A percentile compares a stretch with the other conserved stretches of the same genome.
Evolutionary conservation across 1,140 invertebrate species (phyloP).

Genomic region (Drosophila sucinea): DNA sequence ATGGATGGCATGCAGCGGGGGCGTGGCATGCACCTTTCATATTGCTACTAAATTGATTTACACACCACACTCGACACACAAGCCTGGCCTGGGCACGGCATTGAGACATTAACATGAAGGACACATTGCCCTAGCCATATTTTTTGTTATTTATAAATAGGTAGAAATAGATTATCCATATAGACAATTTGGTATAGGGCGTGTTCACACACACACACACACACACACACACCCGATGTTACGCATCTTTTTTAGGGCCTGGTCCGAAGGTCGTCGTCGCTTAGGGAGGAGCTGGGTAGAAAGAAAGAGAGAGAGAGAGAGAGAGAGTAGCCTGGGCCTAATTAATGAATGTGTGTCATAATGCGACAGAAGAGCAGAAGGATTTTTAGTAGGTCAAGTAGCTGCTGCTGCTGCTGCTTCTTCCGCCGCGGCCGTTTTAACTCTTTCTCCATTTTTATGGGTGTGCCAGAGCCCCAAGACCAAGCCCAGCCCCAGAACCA

Average conservation of each 20-base stretch:
- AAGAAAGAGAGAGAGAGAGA: too few relatives aligned
- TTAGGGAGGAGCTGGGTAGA: slow-evolving; percentile 12
- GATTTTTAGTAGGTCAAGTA: slow-evolving; percentile 72
- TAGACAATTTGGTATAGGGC: slow-evolving; percentile 1
- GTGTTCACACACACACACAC: slow-evolving; percentile 38
- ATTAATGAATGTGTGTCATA: slow-evolving; percentile 80
- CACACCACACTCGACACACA: slow-evolving; percentile 30
- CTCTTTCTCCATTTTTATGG: slow-evolving; percentile 31
- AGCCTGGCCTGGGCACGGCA: slow-evolving; percentile 68
- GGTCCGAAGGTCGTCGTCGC: slow-evolving; percentile 12
- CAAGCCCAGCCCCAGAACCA: background rate
- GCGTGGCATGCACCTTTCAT: slow-evolving; percentile 67
- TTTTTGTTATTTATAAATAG: slow-evolving; percentile 45
- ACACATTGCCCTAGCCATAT: slow-evolving; percentile 39
- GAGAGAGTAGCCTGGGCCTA: slow-evolving; percentile 49
- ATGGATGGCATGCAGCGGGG: slow-evolving; percentile 60
- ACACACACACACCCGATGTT: slow-evolving; percentile 28
- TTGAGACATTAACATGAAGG: slow-evolving; percentile 75
- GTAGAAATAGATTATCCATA: slow-evolving; percentile 37
- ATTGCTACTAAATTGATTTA: slow-evolving; percentile 73
- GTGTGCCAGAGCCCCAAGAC: slow-evolving; percentile 19
- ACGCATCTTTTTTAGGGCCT: slow-evolving; percentile 41
- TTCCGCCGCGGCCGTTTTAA: slow-evolving; percentile 58
- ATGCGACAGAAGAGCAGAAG: slow-evolving; percentile 63
- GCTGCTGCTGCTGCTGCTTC: slow-evolving; percentile 52